These are phyloP conservation scores for Equus przewalskii DNA, from an alignment of 2,113 vertebrate genomes.

Conservation along the genomic window DNA sequence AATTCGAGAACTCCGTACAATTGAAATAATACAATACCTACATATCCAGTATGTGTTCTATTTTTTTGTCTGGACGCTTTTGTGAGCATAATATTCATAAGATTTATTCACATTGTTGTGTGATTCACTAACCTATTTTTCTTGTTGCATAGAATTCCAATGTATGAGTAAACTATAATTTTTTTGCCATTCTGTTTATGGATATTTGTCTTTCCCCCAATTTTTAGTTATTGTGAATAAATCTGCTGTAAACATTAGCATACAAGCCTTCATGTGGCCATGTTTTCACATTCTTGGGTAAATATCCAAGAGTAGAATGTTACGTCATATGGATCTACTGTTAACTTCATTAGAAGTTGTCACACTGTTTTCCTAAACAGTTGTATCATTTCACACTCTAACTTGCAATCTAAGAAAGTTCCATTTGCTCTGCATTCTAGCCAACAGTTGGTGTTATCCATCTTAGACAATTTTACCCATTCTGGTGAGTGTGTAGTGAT, in stretches of 20 bases:
- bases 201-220: neutral
- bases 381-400: neutral
- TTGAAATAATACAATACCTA: neutral
- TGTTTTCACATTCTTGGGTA: neutral
- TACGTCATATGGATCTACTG: neutral
- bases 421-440: neutral
- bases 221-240: neutral
- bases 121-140: constrained; percentile 21
- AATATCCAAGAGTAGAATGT: neutral
- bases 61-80: neutral
- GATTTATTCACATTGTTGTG: neutral
- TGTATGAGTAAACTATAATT: neutral
- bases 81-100: constrained; percentile 5
- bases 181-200: neutral
- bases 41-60: neutral
- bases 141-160: neutral
- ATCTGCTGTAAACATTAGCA: neutral
- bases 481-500: neutral
- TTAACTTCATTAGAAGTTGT: neutral
- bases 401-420: neutral
- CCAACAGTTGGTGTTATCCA: neutral
- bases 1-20: neutral
- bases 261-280: neutral
- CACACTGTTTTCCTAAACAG: neutral
- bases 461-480: neutral